These are phyloP conservation scores for Gonioctena quinquepunctata DNA, from an alignment of 1,140 invertebrate genomes.

Conservation along the genomic window DNA sequence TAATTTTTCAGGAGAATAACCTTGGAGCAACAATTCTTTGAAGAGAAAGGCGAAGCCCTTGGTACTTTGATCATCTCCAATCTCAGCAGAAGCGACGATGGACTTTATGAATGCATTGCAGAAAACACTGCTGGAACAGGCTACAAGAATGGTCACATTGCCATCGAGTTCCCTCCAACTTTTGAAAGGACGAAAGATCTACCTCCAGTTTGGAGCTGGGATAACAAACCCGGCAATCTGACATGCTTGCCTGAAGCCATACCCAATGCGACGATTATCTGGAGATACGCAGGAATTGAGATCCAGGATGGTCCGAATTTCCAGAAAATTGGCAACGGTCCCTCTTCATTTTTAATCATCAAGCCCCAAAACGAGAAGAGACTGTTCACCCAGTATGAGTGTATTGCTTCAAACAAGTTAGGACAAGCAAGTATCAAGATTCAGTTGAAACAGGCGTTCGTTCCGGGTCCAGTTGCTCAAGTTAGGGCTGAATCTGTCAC, in stretches of 20 bases:
- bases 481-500: slow-evolving; percentile 68
- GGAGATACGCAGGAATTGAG: slow-evolving; percentile 63
- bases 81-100: slow-evolving; percentile 75
- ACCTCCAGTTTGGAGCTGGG: slow-evolving; percentile 79
- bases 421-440: slow-evolving; percentile 71
- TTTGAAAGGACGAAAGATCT: slow-evolving; percentile 74
- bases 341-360: slow-evolving; percentile 70
- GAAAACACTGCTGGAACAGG: slow-evolving; percentile 76
- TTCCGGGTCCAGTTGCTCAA: slow-evolving; percentile 62
- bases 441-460: slow-evolving; percentile 71
- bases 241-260: slow-evolving; percentile 88
- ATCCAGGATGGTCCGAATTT: slow-evolving; percentile 63
- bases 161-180: slow-evolving; percentile 79
- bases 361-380: slow-evolving; percentile 62
- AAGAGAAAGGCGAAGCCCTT: slow-evolving; percentile 59
- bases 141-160: slow-evolving; percentile 79
- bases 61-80: slow-evolving; percentile 68
- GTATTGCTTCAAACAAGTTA: slow-evolving; percentile 77
- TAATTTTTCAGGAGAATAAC: neutral
- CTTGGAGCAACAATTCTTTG: slow-evolving; percentile 2
- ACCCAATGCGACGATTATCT: slow-evolving; percentile 89
- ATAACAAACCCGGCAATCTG: slow-evolving; percentile 76
- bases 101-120: slow-evolving; percentile 86
- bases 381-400: slow-evolving; percentile 78
- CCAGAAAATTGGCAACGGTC: slow-evolving; percentile 67